Evolutionary conservation across 1,140 invertebrate genomes (phyloP).

Genomic region (Drosophila baimaii): DNA sequence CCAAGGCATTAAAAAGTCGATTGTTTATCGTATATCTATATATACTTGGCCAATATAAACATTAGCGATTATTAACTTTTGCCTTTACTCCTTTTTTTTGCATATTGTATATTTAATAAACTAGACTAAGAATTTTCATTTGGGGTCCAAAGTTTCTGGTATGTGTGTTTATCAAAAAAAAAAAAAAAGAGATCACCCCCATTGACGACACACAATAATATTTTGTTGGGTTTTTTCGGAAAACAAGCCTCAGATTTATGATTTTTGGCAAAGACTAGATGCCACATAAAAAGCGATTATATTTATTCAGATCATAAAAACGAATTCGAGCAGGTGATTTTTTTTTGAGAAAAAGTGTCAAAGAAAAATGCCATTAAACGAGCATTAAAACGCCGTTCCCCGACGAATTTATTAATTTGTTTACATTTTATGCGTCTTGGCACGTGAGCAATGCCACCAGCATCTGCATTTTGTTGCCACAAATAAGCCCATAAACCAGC

Average conservation of each 20-base stretch:
- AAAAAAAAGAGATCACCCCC: too few species aligned
- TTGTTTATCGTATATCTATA: slow-evolving; percentile 63
- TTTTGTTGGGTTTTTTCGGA: slow-evolving; percentile 23
- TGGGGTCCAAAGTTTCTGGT: slow-evolving; percentile 15
- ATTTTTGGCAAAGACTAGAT: slow-evolving; percentile 30
- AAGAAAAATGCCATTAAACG: slow-evolving; percentile 46
- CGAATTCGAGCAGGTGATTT: slow-evolving; percentile 24
- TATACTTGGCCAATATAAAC: slow-evolving; percentile 57
- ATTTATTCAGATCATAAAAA: slow-evolving; percentile 16
- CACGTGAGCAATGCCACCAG: slow-evolving; percentile 48
- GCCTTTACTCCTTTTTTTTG: slow-evolving; percentile 25
- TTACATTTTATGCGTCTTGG: slow-evolving; percentile 41
- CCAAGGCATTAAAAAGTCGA: slow-evolving; percentile 62
- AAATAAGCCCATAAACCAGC: slow-evolving; percentile 15
- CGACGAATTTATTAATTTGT: slow-evolving; percentile 55
- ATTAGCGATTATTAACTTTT: slow-evolving; percentile 69
- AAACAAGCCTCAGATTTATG: slow-evolving; percentile 59
- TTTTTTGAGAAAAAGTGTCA: slow-evolving; percentile 29
- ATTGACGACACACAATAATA: slow-evolving; percentile 40
- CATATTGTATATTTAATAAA: slow-evolving; percentile 18
- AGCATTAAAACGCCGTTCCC: slow-evolving; percentile 29
- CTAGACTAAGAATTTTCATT: slow-evolving; percentile 9
- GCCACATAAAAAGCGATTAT: slow-evolving; percentile 46
- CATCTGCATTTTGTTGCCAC: slow-evolving; percentile 16
- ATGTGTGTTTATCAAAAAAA: slow-evolving; percentile 41